These are phyloP conservation scores for Madoqua kirkii DNA, from an alignment of 2,113 vertebrate species.

Conservation along the genomic window DNA sequence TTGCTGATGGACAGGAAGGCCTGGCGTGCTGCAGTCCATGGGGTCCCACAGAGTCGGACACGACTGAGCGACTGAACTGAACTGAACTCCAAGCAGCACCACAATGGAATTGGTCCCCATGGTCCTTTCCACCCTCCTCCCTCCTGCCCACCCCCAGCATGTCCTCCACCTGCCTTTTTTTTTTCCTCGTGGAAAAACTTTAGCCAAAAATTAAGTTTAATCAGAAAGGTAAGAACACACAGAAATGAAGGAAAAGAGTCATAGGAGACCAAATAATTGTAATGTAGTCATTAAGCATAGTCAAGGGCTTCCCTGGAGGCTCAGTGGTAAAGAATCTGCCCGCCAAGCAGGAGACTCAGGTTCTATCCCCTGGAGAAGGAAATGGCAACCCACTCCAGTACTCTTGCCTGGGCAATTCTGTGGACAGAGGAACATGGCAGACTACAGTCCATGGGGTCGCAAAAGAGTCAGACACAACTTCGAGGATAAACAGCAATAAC, in stretches of 20 bases:
- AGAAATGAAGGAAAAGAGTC: background rate
- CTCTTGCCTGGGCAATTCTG: background rate
- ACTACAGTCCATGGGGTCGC: background rate
- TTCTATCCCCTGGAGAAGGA: background rate
- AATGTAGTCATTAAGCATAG: background rate
- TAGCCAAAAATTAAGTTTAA: background rate
- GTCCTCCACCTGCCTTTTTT: background rate
- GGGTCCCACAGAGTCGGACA: background rate
- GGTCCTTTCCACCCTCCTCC: background rate
- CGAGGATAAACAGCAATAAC: accelerated
- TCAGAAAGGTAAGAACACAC: background rate
- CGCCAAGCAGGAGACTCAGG: background rate
- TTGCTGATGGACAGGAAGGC: background rate
- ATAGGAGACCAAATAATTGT: background rate
- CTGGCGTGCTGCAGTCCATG: background rate
- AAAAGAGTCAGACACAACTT: background rate
- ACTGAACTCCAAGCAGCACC: background rate
- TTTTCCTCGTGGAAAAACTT: background rate
- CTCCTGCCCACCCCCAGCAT: accelerated
- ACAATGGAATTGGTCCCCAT: background rate
- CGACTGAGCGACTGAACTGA: background rate
- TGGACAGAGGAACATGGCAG: background rate
- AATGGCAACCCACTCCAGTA: background rate
- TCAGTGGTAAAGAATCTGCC: background rate
- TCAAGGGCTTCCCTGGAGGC: background rate